Base-by-base conservation (phyloP, 2,888 invertebrate genomes). In the Nemotelus nigrinus region DNA sequence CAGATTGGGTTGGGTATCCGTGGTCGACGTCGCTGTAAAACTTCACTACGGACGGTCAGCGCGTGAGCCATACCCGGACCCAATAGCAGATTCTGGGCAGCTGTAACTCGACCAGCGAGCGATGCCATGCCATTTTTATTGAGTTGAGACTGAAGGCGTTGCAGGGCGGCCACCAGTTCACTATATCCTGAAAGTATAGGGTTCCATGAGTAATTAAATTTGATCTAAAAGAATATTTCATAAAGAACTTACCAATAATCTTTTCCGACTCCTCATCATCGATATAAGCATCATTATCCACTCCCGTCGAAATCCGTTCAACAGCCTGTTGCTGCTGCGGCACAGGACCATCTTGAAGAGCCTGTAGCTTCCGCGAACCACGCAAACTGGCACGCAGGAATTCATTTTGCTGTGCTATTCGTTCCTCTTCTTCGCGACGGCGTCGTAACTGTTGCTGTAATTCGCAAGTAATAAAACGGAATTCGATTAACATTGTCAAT, bases 341-440 rank as follows among this genome's bases (percentile, higher is more conserved):
- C 10, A 76, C 58, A 2, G 79, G 82, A 82, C 84, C 82, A 85
- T 87, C 88, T 86, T 94, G 94, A 83, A 95, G 88, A 2, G 96
- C 95, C 86, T 97, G 96, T 64, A 99, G 91, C 87, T 97, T 97
- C 83, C 94, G 91, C 43, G 98, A 98, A 48, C 95, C 96, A 67
- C 98, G 92, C 79, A 99, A 88, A 10, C 98, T 98, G 55, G 93
- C 92, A 81, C 97, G 93, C 80, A 98, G 90, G 88, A 97, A 96
- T 87, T 97, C 97, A 89, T 95, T 95, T 87, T 97, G 96, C 79
- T 93, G 93, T 75, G 94, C 94, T 85, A 93, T 91, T 80, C 94
- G 90, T 83, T 95, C 94, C 83, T 98, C 97, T 81, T 95, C 95
- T 85, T 97, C 96, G 86, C 95, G 96, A 45, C 93, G 89, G 81